Percentiles rank a stretch among this genome's conserved stretches.
phyloP scores from a whole-genome alignment of 2,113 vertebrate genomes.

The Scalopus aquaticus region DNA sequence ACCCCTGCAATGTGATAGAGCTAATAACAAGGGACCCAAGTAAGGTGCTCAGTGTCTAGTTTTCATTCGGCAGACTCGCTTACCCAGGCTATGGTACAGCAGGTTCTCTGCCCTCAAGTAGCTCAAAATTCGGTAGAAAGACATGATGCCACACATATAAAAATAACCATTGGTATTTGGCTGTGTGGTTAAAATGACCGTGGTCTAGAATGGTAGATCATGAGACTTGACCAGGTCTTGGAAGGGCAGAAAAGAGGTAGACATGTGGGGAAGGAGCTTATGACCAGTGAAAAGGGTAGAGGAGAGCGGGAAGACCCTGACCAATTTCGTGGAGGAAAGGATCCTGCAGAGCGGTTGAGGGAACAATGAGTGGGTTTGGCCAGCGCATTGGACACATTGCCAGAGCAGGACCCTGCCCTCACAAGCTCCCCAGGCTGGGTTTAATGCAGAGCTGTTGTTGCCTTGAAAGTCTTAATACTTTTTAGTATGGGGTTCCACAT shows the following conservation, averaged over 20 bases:
- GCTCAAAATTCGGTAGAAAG: conserved; percentile 45
- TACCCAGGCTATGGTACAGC: not conserved
- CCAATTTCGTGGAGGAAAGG: not conserved
- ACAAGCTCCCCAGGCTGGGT: not conserved
- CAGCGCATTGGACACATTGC: not conserved
- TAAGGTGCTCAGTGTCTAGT: not conserved
- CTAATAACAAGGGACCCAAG: not conserved
- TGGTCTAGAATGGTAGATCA: not conserved
- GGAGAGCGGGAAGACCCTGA: not conserved
- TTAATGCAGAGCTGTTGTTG: not conserved
- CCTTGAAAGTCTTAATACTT: not conserved
- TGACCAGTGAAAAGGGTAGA: not conserved
- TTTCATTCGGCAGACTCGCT: not conserved
- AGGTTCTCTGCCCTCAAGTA: not conserved
- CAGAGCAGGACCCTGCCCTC: not conserved
- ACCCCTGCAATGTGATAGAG: not conserved
- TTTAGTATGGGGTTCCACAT: not conserved
- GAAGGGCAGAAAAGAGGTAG: not conserved
- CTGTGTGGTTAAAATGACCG: not conserved
- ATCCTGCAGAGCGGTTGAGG: not conserved
- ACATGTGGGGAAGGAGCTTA: not conserved
- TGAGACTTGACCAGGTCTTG: not conserved
- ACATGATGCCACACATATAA: not conserved
- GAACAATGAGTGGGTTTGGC: not conserved
- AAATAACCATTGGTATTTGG: not conserved